phyloP scores from a whole-genome alignment of 1,140 invertebrate species.

The Bradysia coprophila region DNA sequence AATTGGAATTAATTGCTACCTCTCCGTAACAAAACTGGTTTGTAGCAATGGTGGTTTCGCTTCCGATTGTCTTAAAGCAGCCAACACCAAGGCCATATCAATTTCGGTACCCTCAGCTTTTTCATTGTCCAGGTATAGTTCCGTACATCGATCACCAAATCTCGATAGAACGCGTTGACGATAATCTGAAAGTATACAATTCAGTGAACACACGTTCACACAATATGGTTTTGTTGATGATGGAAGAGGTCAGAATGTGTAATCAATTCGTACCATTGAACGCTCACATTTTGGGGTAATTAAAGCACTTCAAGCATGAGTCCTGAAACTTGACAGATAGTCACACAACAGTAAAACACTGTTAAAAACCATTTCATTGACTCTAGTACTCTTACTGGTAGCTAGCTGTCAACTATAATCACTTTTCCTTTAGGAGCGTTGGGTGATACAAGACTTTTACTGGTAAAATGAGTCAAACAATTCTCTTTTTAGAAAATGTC shows the following conservation, averaged over 20 bases:
- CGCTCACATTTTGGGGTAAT: too few relatives aligned
- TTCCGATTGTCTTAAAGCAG: conserved; percentile 48
- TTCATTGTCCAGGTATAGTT: conserved; percentile 72
- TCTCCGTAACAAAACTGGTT: too few relatives aligned
- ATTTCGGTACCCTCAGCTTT: conserved; percentile 72
- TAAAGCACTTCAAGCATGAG: too few relatives aligned
- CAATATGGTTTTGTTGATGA: neutral
- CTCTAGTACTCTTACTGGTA: too few relatives aligned
- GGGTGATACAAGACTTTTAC: too few relatives aligned
- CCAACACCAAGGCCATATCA: conserved; percentile 75
- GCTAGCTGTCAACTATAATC: too few relatives aligned
- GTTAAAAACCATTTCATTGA: too few relatives aligned
- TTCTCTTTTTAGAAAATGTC: neutral
- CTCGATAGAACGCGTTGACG: conserved; percentile 71
- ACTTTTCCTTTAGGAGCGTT: too few relatives aligned
- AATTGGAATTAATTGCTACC: too few relatives aligned
- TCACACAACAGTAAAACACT: too few relatives aligned
- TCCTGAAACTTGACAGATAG: too few relatives aligned
- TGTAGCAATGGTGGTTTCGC: conserved; percentile 6
- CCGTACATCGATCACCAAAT: conserved; percentile 54
- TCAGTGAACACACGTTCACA: conserved; percentile 3
- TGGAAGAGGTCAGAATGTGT: neutral
- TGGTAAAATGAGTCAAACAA: too few relatives aligned
- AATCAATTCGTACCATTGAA: neutral
- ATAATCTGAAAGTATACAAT: conserved; percentile 74